phyloP scores from a whole-genome alignment of 2,113 vertebrate species.

The Hippocampus zosterae region DNA sequence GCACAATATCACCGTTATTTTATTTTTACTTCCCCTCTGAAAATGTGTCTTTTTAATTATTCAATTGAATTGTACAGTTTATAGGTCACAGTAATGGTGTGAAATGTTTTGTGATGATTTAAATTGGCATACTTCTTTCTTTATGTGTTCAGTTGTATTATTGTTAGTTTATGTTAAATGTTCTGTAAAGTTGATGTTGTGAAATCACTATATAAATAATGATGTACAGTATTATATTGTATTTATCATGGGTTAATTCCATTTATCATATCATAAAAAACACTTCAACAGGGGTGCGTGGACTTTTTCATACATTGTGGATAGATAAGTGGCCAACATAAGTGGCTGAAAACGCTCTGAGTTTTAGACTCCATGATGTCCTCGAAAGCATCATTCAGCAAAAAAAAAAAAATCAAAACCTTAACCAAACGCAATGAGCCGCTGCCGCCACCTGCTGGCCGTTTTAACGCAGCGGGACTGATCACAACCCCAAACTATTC shows the following conservation, averaged over 20 bases:
- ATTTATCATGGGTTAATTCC: background rate
- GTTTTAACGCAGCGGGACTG: background rate
- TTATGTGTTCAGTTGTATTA: too few species aligned
- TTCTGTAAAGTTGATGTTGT: too few species aligned
- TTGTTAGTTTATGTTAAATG: background rate
- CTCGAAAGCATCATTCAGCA: conserved; percentile 30
- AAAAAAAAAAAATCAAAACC: too few species aligned
- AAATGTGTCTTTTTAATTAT: too few species aligned
- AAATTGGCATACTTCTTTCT: too few species aligned
- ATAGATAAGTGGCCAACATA: background rate
- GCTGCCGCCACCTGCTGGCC: conserved; percentile 86
- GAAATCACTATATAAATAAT: too few species aligned
- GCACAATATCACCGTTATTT: background rate
- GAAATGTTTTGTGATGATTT: too few species aligned
- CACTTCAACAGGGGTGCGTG: background rate
- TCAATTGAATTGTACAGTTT: background rate
- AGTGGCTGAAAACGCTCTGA: background rate
- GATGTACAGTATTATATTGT: too few species aligned
- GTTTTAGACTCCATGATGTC: background rate
- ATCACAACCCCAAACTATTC: background rate
- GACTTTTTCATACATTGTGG: background rate
- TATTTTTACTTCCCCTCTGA: background rate
- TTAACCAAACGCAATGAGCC: conserved; percentile 56
- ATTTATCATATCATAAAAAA: background rate
- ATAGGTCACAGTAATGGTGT: background rate